Base-by-base conservation (phyloP, 1,140 invertebrate genomes). In the Drosophila burlai region DNA sequence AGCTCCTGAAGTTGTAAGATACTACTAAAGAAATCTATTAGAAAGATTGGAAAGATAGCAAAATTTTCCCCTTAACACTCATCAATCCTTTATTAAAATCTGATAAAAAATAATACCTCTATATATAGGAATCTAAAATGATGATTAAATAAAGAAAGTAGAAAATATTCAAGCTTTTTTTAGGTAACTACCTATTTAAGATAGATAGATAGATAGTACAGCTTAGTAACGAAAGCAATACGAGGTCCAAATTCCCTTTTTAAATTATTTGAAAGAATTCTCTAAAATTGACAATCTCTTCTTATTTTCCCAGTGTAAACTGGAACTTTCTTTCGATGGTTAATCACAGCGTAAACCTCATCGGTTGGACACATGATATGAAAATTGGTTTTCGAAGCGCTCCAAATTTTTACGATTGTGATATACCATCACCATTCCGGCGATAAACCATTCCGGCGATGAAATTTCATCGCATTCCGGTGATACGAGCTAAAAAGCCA, bases 381-480 rank as follows among this genome's bases (percentile, higher is more conserved):
- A 57, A 57, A 57, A 57, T 57, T 57, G 54, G 36, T 40, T 57
- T 57, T 40, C 36, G 54, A 57, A 57, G 54, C 54, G 34, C 26
- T 64, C 62, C 36, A 55, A 58, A 57, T 64, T 57, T 29, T 63
- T 63, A 55, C 21, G 34, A 42, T 29, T 54, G 38, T 38, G 36
- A 42, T 29, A 21, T 21, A 31, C 38, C 50, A 64, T 40, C 62
- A 38, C 21, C 54, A 57, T 40, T 43, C 13, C 45, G 31, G n/a
- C 45, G 42, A 59, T 47, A 31, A 38, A 21, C 62, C 18, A 57
- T 57, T 34, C 21, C 24, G 13, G 18, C 36, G 24, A 49, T 66
- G 46, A 67, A 69, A 45, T 54, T 66, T 66, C 49, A 31, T 67
- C 40, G 49, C 40, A 71, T 71, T 71, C 49, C 40, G n/a, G 24